Conservation (phyloP, 2,888 invertebrate genomes). For the Toxonevra muliebris region DNA sequence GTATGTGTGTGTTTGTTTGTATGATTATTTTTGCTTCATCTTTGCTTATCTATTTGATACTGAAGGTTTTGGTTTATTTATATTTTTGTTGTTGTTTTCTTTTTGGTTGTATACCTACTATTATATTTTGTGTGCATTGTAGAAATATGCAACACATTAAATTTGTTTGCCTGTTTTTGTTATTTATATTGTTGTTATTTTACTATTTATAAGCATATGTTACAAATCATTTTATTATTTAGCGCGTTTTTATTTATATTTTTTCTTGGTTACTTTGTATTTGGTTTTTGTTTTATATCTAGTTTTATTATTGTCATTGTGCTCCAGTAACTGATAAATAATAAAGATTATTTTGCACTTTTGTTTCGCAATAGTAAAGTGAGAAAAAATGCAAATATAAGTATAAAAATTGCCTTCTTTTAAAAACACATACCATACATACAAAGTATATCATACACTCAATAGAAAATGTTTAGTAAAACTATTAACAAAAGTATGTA, state of each 20-base stretch:
- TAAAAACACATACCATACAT: too few species aligned
- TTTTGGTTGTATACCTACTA: not conserved
- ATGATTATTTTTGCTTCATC: conserved; percentile 7
- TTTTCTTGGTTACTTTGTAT: not conserved
- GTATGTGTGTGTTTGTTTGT: conserved; percentile 10
- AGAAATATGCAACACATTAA: not conserved
- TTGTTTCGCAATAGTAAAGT: not conserved
- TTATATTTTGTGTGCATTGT: not conserved
- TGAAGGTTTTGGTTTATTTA: conserved; percentile 1
- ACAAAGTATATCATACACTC: too few species aligned
- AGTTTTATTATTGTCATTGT: conserved; percentile 19
- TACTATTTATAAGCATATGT: too few species aligned
- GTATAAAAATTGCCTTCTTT: too few species aligned
- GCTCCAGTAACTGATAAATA: conserved; percentile 25
- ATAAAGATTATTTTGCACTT: conserved; percentile 18
- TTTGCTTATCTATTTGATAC: conserved; percentile 13
- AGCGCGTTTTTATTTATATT: not conserved
- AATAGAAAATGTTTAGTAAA: too few species aligned
- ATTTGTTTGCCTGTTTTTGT: not conserved
- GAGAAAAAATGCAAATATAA: too few species aligned
- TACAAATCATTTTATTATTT: too few species aligned
- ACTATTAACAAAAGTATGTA: too few species aligned
- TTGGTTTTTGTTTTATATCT: not conserved
- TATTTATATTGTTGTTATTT: too few species aligned
- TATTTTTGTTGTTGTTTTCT: conserved; percentile 7